Evolutionary conservation across 1,140 invertebrate genomes (phyloP), one percentile per base, ranked within the genome.

Genomic region (Ephestia elutella): DNA sequence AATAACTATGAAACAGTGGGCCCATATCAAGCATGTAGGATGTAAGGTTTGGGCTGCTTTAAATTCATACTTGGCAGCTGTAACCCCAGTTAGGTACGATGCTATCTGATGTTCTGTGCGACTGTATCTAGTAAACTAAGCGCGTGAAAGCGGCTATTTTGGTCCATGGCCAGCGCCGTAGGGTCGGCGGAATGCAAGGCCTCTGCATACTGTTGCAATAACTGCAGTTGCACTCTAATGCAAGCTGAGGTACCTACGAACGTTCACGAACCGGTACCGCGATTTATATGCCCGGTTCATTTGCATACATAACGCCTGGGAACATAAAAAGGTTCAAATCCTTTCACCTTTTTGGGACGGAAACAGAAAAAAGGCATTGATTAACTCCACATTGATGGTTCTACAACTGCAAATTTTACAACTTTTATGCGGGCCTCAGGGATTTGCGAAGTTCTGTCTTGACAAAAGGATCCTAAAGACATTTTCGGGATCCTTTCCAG

Each of bases 101-200:
- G 15, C 5, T 44, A 44, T 44, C 38, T 17, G 38, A 44, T 44
- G 38, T 44, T 44, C 19, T 18, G 54, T 30, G 48, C 48, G 48
- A 60, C 19, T 60, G 21, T 25, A 25, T 7, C 21, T 25, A 25
- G 2, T 3, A 51, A 49, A 56, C 59, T 30, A 49, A 64, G 58
- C 63, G 62, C 67, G 73, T 74, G 78, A 82, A 85, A 85, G 80
- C 73, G 75, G 61, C 74, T 80, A 82, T 85, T 82, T 80, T 62
- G 74, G 82, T 83, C 80, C 82, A 85, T 75, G 82, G 82, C 73
- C 82, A 70, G 60, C 73, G 71, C 64, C 56, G 74, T 74, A 3
- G 71, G 75, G 72, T 78, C 74, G 78, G 82, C 82, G 82, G n/a
- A 85, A 78, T 79, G 80, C 82, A 85, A 85, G 82, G 82, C 80